A percentile compares a stretch with the other conserved stretches of the same genome.
Evolutionary conservation across 1,140 invertebrate genomes (phyloP).

Genomic region (Hycleus phaleratus): DNA sequence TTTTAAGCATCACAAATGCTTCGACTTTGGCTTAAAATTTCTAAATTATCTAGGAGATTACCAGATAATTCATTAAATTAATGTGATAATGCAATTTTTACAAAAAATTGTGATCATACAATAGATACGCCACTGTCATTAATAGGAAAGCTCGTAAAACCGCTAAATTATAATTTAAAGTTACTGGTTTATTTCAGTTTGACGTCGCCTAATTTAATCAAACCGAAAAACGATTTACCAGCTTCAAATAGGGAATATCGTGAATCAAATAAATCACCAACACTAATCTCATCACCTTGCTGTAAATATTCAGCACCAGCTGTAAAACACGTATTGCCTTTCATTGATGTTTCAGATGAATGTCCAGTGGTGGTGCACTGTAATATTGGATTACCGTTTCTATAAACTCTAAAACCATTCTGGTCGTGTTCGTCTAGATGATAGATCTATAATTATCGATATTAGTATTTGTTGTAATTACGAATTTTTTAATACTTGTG

Average conservation of each 20-base stretch:
- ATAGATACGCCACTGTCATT: too few relatives aligned
- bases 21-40: background rate
- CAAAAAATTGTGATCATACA: background rate
- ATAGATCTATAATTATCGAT: slow-evolving; percentile 44
- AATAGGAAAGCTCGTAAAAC: background rate
- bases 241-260: slow-evolving; percentile 62
- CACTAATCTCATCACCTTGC: slow-evolving; percentile 53
- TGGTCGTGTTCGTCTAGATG: slow-evolving; percentile 57
- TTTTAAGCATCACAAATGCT: too few relatives aligned
- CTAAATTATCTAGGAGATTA: background rate
- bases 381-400: slow-evolving; percentile 47
- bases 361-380: slow-evolving; percentile 52
- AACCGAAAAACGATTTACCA: slow-evolving; percentile 71
- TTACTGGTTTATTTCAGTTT: slow-evolving; percentile 29
- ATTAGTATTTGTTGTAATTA: background rate
- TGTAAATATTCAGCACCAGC: slow-evolving; percentile 56
- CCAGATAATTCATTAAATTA: background rate
- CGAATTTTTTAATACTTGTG: slow-evolving; percentile 43
- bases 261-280: slow-evolving; percentile 59
- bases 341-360: slow-evolving; percentile 42
- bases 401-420: slow-evolving; percentile 54
- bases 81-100: background rate
- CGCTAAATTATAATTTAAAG: background rate
- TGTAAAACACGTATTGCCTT: slow-evolving; percentile 65
- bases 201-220: slow-evolving; percentile 61